Base-by-base conservation (phyloP, 2,888 invertebrate genomes). In the Caenorhabditis afra region DNA sequence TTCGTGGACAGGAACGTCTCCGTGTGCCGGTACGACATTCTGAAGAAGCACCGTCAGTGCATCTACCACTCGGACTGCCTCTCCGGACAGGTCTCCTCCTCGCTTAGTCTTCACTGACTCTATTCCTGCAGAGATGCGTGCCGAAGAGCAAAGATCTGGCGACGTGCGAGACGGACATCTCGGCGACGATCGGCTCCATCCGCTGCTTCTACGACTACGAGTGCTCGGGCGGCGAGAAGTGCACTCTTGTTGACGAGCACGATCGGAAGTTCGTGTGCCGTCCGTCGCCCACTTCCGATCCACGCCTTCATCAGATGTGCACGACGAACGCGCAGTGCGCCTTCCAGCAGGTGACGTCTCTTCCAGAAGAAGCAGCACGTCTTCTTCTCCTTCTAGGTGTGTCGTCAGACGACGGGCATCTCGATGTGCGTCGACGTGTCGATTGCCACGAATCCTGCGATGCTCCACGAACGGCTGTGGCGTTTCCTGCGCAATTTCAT, bases 201-300 rank as follows among this genome's bases (percentile, higher is more conserved):
- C 22, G 20, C 11, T 84, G 84, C 45, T 62, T 81, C 35, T 84
- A 79, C 45, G 84, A 84, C 39, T 84, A 81, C 23, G 79, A 84
- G 52, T 84, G 84, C 50, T 84, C 84, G 20, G 84, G 84, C n/a
- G 84, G 84, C 4, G 81, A 82, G 59, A 82, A 81, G 47, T 84
- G 84, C 23, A 67, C 70, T 23, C 62, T 50, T 44, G 45, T 67
- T 55, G 67, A 66, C 14, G 59, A 41, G 1, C 41, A 58, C 35
- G 41, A 66, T 11, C 55, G 49, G 10, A 66, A 67, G 23, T 78
- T 78, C 47, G 50, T 67, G 12, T 84, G 84, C 58, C 78, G 81
- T n/a, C 67, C 68, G 0, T 58, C 84, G 35, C 62, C 64, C 39
- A 70, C 76, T 12, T 49, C 78, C 18, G 84, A 84, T 64, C 80